phyloP scores from a whole-genome alignment of 2,888 invertebrate species.

The Protophormia terraenovae region DNA sequence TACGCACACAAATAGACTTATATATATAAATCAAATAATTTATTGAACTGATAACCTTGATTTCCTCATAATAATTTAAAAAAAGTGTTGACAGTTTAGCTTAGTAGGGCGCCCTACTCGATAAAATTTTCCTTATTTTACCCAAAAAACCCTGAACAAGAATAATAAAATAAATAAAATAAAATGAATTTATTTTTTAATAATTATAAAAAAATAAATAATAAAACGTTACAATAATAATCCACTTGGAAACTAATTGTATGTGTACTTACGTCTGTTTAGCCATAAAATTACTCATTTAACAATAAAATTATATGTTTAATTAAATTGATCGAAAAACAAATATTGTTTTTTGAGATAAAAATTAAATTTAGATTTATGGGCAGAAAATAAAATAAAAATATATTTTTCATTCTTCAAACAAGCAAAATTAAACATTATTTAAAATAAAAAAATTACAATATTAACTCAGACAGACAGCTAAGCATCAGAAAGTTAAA shows the following conservation, averaged over 20 bases:
- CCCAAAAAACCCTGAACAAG: not conserved
- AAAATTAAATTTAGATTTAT: not conserved
- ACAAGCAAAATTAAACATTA: too few relatives aligned
- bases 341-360: not conserved
- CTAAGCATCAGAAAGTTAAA: too few relatives aligned
- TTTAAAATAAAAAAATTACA: too few relatives aligned
- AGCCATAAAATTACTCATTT: not conserved
- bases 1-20: not conserved
- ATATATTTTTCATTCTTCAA: too few relatives aligned
- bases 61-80: not conserved
- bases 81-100: constrained; percentile 19
- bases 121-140: not conserved
- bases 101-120: constrained; percentile 6
- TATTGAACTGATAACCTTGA: constrained; percentile 9
- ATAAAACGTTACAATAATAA: not conserved
- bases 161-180: not conserved
- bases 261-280: not conserved
- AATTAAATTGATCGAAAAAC: not conserved
- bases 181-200: not conserved
- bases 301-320: constrained; percentile 1
- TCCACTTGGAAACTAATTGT: not conserved
- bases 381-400: not conserved
- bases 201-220: not conserved
- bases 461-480: too few relatives aligned
- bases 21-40: not conserved